Base-by-base conservation (phyloP, 1,140 invertebrate species). In the Drosophila kurseongensis region DNA sequence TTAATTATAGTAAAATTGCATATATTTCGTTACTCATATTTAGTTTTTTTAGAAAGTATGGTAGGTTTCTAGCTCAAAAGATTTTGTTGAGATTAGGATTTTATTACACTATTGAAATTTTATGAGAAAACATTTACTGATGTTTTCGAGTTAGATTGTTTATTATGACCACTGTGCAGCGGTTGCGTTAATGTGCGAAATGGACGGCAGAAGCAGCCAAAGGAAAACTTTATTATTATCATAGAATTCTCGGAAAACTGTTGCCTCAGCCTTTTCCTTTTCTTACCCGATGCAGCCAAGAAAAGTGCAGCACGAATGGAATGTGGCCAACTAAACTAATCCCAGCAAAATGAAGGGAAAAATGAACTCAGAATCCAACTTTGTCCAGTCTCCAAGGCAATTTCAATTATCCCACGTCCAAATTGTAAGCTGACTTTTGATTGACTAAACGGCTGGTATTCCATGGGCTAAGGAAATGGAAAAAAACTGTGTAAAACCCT, bases 381-480 rank as follows among this genome's bases (percentile, higher is more conserved):
- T 50, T 50, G 44, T 36, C 27, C 12, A 18, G 16, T 14, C 36
- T 41, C 3, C 0, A 14, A 9, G 18, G 52, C 35, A 58, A 48
- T 71, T 50, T 69, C 52, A 69, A 71, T 71, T 58, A 71, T 41
- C 51, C 66, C 4, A 68, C 23, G 51, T 66, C 27, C 14, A 57
- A 74, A 55, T 41, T 71, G 60, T 75, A 82, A 82, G 58, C 69
- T 69, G 59, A 68, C 68, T 81, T 68, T 40, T 57, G 74, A 82
- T 59, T 77, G 74, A 52, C 75, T 69, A 75, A 72, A 16, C 38
- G 38, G 27, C 52, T 27, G 32, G 1, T 14, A 56, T 61, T 41
- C 35, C 45, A 12, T 29, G 29, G 27, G 35, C 18, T 18, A 29
- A 27, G 7, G 12, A 47, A 23, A 7, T 4, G 42, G 13, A 44